Conservation (phyloP, 2,797 vertebrate genomes). For the Parauchenoglanis ngamensis region DNA sequence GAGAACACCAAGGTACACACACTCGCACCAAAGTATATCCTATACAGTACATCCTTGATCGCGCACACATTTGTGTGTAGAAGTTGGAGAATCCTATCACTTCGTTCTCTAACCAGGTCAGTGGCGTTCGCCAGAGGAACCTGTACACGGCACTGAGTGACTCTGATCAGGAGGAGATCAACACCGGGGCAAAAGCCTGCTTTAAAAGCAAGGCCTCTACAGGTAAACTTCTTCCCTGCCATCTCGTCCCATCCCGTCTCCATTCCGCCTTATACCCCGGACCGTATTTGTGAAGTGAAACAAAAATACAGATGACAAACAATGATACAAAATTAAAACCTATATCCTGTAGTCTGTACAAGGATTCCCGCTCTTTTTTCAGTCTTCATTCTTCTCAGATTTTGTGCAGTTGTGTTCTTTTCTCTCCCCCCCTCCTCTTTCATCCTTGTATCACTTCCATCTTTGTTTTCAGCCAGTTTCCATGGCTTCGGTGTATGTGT, state of each 20-base stretch:
- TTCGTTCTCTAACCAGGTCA: slow-evolving; percentile 1
- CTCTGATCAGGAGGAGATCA: slow-evolving; percentile 77
- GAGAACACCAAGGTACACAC: slow-evolving; percentile 82
- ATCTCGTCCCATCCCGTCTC: background rate
- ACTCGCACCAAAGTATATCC: background rate
- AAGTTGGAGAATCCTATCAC: background rate
- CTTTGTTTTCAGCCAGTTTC: slow-evolving; percentile 50
- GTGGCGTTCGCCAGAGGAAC: slow-evolving; percentile 38
- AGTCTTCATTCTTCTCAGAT: background rate
- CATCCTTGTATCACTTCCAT: slow-evolving; percentile 16
- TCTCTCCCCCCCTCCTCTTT: slow-evolving; percentile 18
- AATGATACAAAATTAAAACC: background rate
- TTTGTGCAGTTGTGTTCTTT: slow-evolving; percentile 5
- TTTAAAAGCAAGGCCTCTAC: slow-evolving; percentile 82
- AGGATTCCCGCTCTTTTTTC: background rate
- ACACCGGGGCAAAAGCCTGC: slow-evolving; percentile 80
- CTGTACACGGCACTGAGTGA: slow-evolving; percentile 64
- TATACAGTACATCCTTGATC: background rate
- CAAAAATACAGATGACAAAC: background rate
- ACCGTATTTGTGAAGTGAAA: background rate
- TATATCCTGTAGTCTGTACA: background rate
- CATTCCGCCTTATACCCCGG: background rate
- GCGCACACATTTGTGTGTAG: background rate
- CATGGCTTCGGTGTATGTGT: slow-evolving; percentile 32
- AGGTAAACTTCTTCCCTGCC: slow-evolving; percentile 77